Percentiles rank a stretch among this genome's conserved stretches.
Conservation (phyloP, 2,113 vertebrate genomes). For the Origma solitaria region DNA sequence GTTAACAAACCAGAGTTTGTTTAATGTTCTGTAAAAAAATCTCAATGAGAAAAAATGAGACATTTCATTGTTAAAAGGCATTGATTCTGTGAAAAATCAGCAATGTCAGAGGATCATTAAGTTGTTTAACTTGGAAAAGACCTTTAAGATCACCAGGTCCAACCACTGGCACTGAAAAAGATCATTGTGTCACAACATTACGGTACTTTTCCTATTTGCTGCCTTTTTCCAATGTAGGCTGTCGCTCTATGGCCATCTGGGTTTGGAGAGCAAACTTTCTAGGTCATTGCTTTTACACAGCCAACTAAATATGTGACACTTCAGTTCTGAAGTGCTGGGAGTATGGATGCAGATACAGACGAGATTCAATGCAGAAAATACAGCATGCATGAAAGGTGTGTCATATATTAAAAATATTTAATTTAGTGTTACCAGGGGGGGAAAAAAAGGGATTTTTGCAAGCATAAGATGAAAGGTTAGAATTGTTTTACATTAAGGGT, state of each 20-base stretch:
- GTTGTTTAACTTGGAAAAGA: not conserved
- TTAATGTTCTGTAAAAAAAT: not conserved
- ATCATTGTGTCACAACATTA: not conserved
- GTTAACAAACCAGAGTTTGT: not conserved
- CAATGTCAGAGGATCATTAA: not conserved
- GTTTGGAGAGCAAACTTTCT: not conserved
- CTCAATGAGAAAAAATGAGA: not conserved
- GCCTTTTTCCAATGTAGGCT: not conserved
- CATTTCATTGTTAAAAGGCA: not conserved
- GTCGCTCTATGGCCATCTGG: not conserved
- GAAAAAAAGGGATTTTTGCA: not conserved
- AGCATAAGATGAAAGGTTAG: not conserved
- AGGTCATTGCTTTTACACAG: not conserved
- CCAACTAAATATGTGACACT: not conserved
- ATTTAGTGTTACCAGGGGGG: not conserved
- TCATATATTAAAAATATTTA: not conserved
- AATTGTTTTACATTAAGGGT: not conserved
- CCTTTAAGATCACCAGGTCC: not conserved
- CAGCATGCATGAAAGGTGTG: not conserved
- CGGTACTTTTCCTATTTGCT: not conserved
- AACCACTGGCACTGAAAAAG: fast-evolving
- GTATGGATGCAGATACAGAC: not conserved
- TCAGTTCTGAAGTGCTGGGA: not conserved
- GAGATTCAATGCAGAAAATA: not conserved
- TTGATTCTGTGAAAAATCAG: not conserved